Percentiles rank a stretch among this genome's conserved stretches.
phyloP scores from a whole-genome alignment of 2,113 vertebrate species.

The Chaetorhynchus papuensis region DNA sequence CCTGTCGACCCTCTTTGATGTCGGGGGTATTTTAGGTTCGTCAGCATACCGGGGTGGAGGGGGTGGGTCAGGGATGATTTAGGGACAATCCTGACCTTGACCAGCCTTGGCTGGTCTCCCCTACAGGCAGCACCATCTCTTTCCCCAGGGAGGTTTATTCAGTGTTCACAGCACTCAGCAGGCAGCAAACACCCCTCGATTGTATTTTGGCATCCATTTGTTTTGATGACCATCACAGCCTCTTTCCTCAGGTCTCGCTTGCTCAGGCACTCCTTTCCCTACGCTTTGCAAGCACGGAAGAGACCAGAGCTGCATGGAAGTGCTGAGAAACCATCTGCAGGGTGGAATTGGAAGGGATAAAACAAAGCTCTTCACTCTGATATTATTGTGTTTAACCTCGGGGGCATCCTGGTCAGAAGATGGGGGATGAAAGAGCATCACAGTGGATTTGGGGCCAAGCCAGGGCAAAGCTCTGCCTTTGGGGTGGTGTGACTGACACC shows the following conservation, averaged over 20 bases:
- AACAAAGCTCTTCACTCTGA: background rate
- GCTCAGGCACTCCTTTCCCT: background rate
- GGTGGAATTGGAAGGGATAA: background rate
- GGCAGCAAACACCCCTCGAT: rapidly evolving
- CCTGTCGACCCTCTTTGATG: conserved; percentile 94
- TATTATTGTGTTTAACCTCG: background rate
- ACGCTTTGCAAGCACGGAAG: background rate
- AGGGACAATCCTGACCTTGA: background rate
- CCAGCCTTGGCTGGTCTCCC: background rate
- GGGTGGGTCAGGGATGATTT: background rate
- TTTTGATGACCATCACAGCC: background rate
- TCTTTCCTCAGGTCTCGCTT: background rate
- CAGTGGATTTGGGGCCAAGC: rapidly evolving
- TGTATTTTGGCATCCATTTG: background rate
- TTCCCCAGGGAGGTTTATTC: background rate
- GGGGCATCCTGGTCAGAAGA: background rate
- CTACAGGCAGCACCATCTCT: background rate
- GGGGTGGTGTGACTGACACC: background rate
- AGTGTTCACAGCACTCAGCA: background rate
- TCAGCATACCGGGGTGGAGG: rapidly evolving
- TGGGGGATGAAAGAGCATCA: background rate
- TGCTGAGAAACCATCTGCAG: background rate
- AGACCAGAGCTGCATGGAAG: background rate
- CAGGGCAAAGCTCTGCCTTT: background rate
- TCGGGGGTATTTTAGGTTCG: conserved; percentile 91